Conservation (phyloP, 2,113 vertebrate genomes). For the Corydoras sp. region DNA sequence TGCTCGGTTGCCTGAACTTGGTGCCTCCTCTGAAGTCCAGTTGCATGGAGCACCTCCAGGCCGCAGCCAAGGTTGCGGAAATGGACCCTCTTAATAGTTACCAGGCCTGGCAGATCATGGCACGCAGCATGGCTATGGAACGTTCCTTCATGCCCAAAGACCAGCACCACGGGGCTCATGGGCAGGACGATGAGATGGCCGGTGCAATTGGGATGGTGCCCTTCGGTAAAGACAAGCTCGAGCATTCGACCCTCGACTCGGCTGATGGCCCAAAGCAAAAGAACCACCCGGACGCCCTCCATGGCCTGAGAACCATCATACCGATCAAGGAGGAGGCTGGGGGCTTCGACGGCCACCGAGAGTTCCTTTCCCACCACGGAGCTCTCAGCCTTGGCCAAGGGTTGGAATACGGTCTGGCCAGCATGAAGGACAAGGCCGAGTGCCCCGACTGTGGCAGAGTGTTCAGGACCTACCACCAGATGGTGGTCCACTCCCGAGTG, state of each 20-base stretch:
- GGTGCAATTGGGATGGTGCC: conserved; percentile 68
- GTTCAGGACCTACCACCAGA: conserved; percentile 97
- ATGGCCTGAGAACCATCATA: conserved; percentile 82
- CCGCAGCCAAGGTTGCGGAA: conserved; percentile 93
- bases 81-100: conserved; percentile 98
- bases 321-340: conserved; percentile 81
- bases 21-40: conserved; percentile 96
- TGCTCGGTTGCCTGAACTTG: conserved; percentile 90
- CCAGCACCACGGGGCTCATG: conserved; percentile 75
- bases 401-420: conserved; percentile 80
- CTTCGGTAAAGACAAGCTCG: conserved; percentile 91
- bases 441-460: conserved; percentile 93
- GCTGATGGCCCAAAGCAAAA: conserved; percentile 89
- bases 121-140: conserved; percentile 93
- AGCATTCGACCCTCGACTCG: conserved; percentile 81
- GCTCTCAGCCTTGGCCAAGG: conserved; percentile 71
- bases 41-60: conserved; percentile 95
- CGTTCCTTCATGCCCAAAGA: conserved; percentile 94
- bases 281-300: conserved; percentile 82
- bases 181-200: conserved; percentile 84
- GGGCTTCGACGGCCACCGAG: conserved; percentile 82
- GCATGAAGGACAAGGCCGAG: conserved; percentile 88
- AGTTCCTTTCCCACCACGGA: conserved; percentile 83
- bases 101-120: conserved; percentile 98
- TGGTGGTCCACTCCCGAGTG: conserved; percentile 93